Conservation (phyloP, 1,140 invertebrate species). For the Drosophila triauraria region DNA sequence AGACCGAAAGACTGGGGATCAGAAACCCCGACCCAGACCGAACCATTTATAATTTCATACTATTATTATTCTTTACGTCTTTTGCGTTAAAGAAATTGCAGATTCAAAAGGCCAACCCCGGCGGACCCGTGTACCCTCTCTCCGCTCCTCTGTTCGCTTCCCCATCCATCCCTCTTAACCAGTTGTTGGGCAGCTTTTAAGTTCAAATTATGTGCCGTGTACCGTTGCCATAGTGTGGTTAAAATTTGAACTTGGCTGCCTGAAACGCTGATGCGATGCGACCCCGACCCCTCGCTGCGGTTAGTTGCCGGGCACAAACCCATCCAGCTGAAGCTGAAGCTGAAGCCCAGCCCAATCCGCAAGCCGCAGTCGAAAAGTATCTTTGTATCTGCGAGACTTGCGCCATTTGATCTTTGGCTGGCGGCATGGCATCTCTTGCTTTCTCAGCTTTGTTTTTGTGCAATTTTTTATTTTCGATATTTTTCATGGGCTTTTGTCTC, state of each 20-base stretch:
- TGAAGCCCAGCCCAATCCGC: slow-evolving; percentile 38
- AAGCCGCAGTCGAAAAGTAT: slow-evolving; percentile 71
- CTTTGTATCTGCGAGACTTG: slow-evolving; percentile 74
- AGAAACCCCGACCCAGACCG: slow-evolving; percentile 45
- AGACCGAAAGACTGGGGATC: slow-evolving; percentile 35
- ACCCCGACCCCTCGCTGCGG: slow-evolving; percentile 70
- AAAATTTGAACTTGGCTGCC: slow-evolving; percentile 78
- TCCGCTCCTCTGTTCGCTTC: not conserved
- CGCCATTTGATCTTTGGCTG: slow-evolving; percentile 77
- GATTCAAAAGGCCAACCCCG: slow-evolving; percentile 56
- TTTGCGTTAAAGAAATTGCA: slow-evolving; percentile 61
- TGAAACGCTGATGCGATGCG: slow-evolving; percentile 34
- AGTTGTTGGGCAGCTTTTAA: slow-evolving; percentile 53
- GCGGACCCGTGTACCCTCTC: not conserved
- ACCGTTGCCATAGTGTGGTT: slow-evolving; percentile 64
- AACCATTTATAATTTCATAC: slow-evolving; percentile 78
- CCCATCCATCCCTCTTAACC: slow-evolving; percentile 6
- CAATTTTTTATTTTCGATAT: slow-evolving; percentile 38
- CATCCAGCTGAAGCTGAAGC: slow-evolving; percentile 14
- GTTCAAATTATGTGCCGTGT: slow-evolving; percentile 75
- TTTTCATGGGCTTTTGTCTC: slow-evolving; percentile 59
- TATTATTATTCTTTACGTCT: slow-evolving; percentile 72
- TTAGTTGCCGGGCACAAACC: slow-evolving; percentile 32
- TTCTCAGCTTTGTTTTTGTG: slow-evolving; percentile 15
- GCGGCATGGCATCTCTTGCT: slow-evolving; percentile 68